phyloP scores from a whole-genome alignment of 2,797 vertebrate genomes.

The Sarcophilus harrisii region DNA sequence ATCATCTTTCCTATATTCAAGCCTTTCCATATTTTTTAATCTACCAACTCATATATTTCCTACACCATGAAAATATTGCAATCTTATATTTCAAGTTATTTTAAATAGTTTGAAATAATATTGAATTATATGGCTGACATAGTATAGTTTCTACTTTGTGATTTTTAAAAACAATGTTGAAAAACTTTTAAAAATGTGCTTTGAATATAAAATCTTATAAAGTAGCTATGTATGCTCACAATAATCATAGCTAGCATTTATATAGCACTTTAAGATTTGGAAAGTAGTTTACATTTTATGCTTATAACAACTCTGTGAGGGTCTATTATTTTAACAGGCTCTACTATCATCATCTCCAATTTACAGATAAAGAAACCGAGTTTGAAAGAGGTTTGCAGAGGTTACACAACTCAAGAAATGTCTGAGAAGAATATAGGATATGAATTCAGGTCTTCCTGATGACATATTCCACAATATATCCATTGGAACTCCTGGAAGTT shows the following conservation, averaged over 20 bases:
- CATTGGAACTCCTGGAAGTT: not conserved
- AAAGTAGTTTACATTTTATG: not conserved
- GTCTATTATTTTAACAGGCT: not conserved
- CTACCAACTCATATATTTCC: no score
- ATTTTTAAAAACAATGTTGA: conserved; percentile 47
- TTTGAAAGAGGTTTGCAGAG: not conserved
- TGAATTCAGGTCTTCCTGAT: not conserved
- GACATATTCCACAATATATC: not conserved
- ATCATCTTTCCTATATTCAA: no score
- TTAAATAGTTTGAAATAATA: no score
- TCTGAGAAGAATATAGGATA: not conserved
- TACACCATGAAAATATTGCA: no score
- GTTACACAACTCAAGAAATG: not conserved
- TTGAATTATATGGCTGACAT: no score
- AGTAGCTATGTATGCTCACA: conserved; percentile 15
- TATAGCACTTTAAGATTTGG: not conserved
- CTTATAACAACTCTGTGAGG: not conserved
- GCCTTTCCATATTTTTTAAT: no score
- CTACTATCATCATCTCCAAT: not conserved
- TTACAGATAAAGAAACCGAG: not conserved
- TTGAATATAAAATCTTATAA: conserved; percentile 22
- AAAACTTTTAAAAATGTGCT: not conserved
- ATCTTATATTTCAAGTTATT: no score
- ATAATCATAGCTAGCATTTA: not conserved
- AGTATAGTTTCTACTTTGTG: conserved; percentile 1